phyloP scores from a whole-genome alignment of 2,888 invertebrate species.

The Diarsia rubi region DNA sequence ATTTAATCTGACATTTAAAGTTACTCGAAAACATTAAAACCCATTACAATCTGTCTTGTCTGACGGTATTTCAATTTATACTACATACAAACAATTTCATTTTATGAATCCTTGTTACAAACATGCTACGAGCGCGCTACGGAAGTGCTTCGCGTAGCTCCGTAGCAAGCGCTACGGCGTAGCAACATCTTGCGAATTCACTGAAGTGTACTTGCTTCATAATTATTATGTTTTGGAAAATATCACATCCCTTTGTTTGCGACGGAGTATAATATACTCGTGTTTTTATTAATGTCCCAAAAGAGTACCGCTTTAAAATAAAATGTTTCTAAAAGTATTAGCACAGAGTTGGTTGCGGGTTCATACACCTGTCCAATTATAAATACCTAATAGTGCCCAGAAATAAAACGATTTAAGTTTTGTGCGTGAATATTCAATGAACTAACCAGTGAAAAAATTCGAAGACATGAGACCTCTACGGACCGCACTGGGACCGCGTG shows the following conservation, averaged over 20 bases:
- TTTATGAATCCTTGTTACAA: conserved; percentile 24
- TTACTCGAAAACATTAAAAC: conserved; percentile 5
- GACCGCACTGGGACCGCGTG: no score
- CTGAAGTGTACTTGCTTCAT: conserved; percentile 18
- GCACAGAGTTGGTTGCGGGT: not conserved
- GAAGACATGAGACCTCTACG: no score
- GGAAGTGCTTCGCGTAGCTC: conserved; percentile 50
- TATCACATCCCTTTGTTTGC: conserved; percentile 1
- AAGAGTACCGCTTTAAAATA: not conserved
- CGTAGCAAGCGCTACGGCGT: conserved; percentile 64
- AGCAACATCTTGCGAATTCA: conserved; percentile 46
- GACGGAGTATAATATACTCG: not conserved
- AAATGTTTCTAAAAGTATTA: not conserved
- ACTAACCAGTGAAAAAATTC: no score
- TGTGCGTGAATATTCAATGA: not conserved
- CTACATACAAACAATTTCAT: conserved; percentile 20
- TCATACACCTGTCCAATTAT: not conserved
- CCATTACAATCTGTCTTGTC: not conserved
- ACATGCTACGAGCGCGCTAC: conserved; percentile 56
- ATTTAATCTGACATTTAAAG: not conserved
- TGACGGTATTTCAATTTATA: conserved; percentile 3
- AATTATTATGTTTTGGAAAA: conserved; percentile 24
- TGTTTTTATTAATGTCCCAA: not conserved
- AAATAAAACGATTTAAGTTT: not conserved
- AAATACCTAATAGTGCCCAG: not conserved